phyloP scores from a whole-genome alignment of 2,113 vertebrate genomes.

The Protobothrops flavoviridis region DNA sequence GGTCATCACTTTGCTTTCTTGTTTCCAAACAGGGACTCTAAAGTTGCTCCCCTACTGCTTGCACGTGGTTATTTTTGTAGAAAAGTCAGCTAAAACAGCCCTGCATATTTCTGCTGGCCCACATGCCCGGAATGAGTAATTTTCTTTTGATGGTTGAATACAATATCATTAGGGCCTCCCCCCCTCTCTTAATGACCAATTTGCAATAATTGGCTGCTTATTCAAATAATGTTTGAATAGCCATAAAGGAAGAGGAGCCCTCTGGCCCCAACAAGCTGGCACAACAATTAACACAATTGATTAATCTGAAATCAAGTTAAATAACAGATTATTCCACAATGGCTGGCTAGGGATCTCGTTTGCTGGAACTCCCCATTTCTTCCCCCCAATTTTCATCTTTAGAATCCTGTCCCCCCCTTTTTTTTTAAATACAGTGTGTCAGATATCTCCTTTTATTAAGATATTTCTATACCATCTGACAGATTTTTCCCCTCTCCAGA shows the following conservation, averaged over 20 bases:
- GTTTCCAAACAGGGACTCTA: slow-evolving; percentile 34
- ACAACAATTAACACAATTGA: neutral
- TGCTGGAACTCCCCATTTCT: neutral
- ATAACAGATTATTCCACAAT: neutral
- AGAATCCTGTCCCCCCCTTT: neutral
- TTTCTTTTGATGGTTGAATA: slow-evolving; percentile 70
- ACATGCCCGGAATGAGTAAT: slow-evolving; percentile 68
- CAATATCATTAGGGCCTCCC: slow-evolving; percentile 57
- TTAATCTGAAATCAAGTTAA: neutral
- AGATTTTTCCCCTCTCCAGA: neutral
- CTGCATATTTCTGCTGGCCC: slow-evolving; percentile 62
- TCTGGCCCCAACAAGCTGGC: neutral
- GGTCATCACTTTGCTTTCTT: neutral
- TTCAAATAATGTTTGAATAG: slow-evolving; percentile 14
- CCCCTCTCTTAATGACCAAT: slow-evolving; percentile 39
- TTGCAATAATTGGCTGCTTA: slow-evolving; percentile 41
- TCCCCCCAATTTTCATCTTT: neutral
- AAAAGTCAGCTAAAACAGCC: slow-evolving; percentile 67
- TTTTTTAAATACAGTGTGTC: neutral
- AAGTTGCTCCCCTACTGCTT: slow-evolving; percentile 23
- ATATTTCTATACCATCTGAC: neutral
- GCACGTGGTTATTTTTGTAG: slow-evolving; percentile 65
- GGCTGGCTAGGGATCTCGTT: neutral
- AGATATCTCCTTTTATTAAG: neutral
- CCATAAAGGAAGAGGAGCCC: neutral